Evolutionary conservation across 2,113 vertebrate species (phyloP).

Genomic region (Cephalopholis sonnerati): DNA sequence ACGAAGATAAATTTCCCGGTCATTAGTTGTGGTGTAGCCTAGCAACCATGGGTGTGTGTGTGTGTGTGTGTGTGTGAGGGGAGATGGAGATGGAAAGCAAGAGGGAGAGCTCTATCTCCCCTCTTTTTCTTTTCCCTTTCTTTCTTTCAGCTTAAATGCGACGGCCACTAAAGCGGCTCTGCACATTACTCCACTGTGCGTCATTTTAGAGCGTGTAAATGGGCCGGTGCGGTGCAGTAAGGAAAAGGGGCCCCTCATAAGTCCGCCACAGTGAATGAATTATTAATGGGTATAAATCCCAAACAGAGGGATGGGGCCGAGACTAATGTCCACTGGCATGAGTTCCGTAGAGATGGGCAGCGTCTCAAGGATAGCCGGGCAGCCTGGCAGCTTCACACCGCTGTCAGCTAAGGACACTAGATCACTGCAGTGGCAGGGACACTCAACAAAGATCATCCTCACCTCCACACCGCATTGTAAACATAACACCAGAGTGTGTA

Average conservation of each 20-base stretch:
- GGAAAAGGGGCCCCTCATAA: slow-evolving; percentile 49
- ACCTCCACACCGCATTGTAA: slow-evolving; percentile 46
- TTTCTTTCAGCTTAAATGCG: slow-evolving; percentile 50
- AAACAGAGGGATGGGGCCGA: slow-evolving; percentile 68
- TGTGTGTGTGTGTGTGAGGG: slow-evolving; percentile 4
- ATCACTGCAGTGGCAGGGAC: slow-evolving; percentile 56
- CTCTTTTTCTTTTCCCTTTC: slow-evolving; percentile 32
- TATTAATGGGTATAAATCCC: slow-evolving; percentile 79
- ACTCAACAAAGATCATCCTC: slow-evolving; percentile 60
- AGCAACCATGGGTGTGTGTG: slow-evolving; percentile 56
- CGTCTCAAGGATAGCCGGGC: slow-evolving; percentile 60
- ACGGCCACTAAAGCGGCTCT: slow-evolving; percentile 47
- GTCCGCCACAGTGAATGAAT: slow-evolving; percentile 75
- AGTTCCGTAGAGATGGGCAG: slow-evolving; percentile 60
- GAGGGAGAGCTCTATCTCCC: slow-evolving; percentile 36
- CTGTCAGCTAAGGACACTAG: slow-evolving; percentile 61
- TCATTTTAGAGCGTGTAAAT: slow-evolving; percentile 68
- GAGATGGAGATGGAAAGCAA: slow-evolving; percentile 27
- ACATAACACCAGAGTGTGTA: slow-evolving; percentile 38
- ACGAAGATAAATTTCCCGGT: slow-evolving; percentile 61
- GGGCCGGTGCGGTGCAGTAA: slow-evolving; percentile 52
- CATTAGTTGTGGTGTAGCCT: slow-evolving; percentile 73
- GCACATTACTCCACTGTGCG: slow-evolving; percentile 45
- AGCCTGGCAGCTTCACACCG: slow-evolving; percentile 47
- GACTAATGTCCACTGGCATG: slow-evolving; percentile 77